Base-by-base conservation (phyloP, 2,888 invertebrate species). In the Kryphioiulus occultus region DNA sequence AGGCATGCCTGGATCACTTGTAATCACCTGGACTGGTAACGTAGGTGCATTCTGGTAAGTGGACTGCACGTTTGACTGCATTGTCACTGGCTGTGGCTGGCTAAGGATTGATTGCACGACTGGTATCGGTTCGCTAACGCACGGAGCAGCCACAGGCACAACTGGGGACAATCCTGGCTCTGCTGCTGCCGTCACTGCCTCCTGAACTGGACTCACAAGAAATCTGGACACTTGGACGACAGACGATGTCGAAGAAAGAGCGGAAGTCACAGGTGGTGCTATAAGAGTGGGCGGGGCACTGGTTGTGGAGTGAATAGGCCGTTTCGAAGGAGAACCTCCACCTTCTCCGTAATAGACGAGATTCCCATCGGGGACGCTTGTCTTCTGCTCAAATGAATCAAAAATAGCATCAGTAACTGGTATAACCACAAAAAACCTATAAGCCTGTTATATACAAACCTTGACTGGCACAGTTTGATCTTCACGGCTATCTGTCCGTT, bases 121-220 rank as follows among this genome's bases (percentile, higher is more conserved):
- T 59, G 59, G 59, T 22, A 22, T 10, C 22, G 59, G 59, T n/a
- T 59, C 59, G 22, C 59, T 22, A n/a, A 22, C 22, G 17, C 22
- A 59, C 5, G 22, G n/a, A n/a, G 22, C 22, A 22, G 88, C 42
- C 9, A 59, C 22, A 35, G 59, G 68, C 39, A 85, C 2, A 22
- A 85, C 17, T 15, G 39, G 26, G 15, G 83, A 39, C 82, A 39
- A 19, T 26, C 82, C 87, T 17, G 47, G n/a, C 35, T 47, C 39
- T 88, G 92, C 92, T 87, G 93, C 44, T 19, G 30, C 32, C 17
- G 83, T 30, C 22, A 87, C 91, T 89, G 93, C 94, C 91, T 95
- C 95, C 47, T 95, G 93, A 0, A 96, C 96, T 32, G 96, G 96
- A 91, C 96, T 96, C 90, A 96, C 96, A 91, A 96, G 93, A 92